Evolutionary conservation across 2,113 vertebrate species (phyloP), one percentile per base, ranked within the genome.

Genomic region (Serilophus lunatus): DNA sequence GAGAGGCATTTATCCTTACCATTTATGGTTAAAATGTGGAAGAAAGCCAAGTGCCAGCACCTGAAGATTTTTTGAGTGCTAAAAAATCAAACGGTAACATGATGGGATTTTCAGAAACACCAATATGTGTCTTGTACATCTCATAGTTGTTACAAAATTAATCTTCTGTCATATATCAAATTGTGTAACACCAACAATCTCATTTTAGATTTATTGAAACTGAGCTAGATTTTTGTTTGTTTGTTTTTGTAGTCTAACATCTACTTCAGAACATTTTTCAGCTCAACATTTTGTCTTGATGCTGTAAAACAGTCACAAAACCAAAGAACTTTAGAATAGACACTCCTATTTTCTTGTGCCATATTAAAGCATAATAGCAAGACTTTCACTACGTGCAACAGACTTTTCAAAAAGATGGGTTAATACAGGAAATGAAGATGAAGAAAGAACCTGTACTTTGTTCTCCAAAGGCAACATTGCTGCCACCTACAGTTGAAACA

Each of bases 401-500:
- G 22, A 29, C 36, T 51, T 77, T 36, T 50, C 26, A 29, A 63
- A 75, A 20, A 25, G n/a, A 49, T 10, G 17, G n/a, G 19, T 14
- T 53, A 18, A 40, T 7, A 38, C 63, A 77, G 60, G 35, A 56
- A 51, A 75, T 17, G 1, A 33, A 65, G 17, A 31, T 6, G 7
- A 45, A 5, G 12, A 12, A 7, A 33, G 7, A 86, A 88, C 22
- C 6, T 10, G 47, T 9, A 9, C 16, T 60, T 86, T 1, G 1
- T 4, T 72, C n/a, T 70, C 60, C 83, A 91, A 66, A 91, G 47
- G 26, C 35, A 82, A 54, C 65, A 45, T 64, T 96, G 66, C 95
- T 96, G 85, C 95, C 96, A 96, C 56, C 96, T 96, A 79, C 47
- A 84, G 95, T 88, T 56, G 1, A 92, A 91, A 83, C 23, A 36